A percentile compares a stretch with the other conserved stretches of the same genome.
These are phyloP conservation scores for Orthosia gothica DNA, from an alignment of 2,888 invertebrate genomes.

Conservation along the genomic window DNA sequence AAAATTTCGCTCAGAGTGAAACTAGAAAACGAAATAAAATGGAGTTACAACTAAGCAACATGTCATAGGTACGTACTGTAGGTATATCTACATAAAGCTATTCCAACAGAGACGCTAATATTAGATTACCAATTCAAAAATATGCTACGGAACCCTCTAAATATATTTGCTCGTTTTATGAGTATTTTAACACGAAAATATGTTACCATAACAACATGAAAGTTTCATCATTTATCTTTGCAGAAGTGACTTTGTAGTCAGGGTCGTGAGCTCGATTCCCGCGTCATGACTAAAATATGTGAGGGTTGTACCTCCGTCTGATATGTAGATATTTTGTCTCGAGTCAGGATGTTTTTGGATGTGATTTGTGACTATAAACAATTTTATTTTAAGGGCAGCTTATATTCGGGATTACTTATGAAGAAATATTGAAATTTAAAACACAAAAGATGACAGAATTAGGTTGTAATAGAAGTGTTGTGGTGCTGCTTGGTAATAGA, in stretches of 20 bases:
- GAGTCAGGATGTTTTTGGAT: constrained; percentile 2
- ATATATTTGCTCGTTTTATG: background rate
- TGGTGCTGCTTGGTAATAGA: too few relatives aligned
- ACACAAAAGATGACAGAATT: background rate
- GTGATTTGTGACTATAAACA: constrained; percentile 32
- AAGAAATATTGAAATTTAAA: background rate
- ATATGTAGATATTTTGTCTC: constrained; percentile 13
- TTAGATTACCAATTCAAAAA: too few relatives aligned
- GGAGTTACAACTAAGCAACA: too few relatives aligned
- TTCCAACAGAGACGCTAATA: background rate
- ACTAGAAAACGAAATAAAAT: too few relatives aligned
- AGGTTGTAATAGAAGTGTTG: too few relatives aligned
- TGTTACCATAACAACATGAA: background rate
- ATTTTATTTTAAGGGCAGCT: background rate
- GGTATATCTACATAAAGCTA: too few relatives aligned
- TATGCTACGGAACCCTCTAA: constrained; percentile 2
- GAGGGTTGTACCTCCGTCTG: constrained; percentile 5
- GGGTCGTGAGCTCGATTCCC: constrained; percentile 44
- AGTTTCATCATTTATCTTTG: constrained; percentile 25
- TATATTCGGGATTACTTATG: background rate
- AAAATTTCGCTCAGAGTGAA: too few relatives aligned
- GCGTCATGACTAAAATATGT: constrained; percentile 22
- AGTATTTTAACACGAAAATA: background rate
- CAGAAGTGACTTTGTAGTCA: constrained; percentile 24
- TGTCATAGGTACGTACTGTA: too few relatives aligned